phyloP scores from a whole-genome alignment of 2,113 vertebrate genomes.

The Oenanthe oenanthe region DNA sequence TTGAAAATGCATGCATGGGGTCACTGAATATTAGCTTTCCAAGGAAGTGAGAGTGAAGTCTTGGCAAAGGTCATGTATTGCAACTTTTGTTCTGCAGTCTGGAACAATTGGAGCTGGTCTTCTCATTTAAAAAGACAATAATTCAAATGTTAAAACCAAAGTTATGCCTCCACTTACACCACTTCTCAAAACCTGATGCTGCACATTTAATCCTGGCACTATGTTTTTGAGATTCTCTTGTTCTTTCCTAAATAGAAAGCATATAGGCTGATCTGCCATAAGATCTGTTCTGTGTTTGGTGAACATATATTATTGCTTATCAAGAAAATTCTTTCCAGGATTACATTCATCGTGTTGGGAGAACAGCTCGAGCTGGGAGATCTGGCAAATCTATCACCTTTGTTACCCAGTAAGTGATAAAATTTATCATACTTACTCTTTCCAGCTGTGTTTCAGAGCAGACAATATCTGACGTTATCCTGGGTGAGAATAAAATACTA shows the following conservation, averaged over 20 bases:
- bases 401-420: slow-evolving; percentile 90
- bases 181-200: background rate
- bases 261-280: background rate
- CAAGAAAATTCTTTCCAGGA: slow-evolving; percentile 79
- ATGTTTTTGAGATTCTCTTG: background rate
- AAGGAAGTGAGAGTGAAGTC: background rate
- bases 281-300: background rate
- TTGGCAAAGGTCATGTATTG: background rate
- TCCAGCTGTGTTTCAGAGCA: background rate
- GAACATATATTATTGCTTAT: background rate
- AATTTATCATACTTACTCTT: background rate
- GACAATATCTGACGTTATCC: background rate
- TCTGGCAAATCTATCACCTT: slow-evolving; percentile 97
- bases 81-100: background rate
- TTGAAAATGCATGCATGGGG: background rate
- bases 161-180: fast-evolving
- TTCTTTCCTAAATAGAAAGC: background rate
- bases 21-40: background rate
- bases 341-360: slow-evolving; percentile 96
- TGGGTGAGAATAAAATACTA: background rate
- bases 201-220: background rate
- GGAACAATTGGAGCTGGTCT: background rate
- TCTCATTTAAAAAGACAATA: background rate
- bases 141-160: background rate
- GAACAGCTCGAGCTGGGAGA: slow-evolving; percentile 93